Conservation (phyloP, 2,797 vertebrate genomes). For the Hapalemur alaotrensis region DNA sequence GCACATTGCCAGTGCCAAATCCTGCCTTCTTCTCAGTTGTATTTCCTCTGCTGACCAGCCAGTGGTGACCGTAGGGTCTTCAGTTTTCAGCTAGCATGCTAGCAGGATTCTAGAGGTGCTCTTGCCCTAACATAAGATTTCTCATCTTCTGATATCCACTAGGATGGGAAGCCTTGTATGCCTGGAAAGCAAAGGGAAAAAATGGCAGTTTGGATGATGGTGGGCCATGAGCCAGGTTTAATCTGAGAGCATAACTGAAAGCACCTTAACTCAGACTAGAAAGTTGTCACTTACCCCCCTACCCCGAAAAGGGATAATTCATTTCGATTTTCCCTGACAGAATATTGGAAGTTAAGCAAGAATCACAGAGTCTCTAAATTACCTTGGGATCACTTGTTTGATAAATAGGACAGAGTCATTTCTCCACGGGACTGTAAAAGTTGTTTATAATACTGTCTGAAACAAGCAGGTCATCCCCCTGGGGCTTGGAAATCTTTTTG, state of each 20-base stretch:
- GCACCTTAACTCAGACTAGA: not conserved
- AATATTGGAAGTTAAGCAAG: not conserved
- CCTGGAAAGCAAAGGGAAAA: not conserved
- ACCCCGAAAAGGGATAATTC: not conserved
- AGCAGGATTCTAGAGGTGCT: not conserved
- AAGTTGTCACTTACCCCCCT: not conserved
- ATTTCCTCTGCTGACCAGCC: not conserved
- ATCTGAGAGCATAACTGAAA: not conserved
- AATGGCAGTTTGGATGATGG: not conserved
- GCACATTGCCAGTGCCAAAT: not conserved
- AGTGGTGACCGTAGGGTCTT: not conserved
- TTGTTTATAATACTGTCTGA: not conserved
- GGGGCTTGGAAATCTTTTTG: not conserved
- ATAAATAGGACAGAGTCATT: not conserved
- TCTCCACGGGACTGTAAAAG: not conserved
- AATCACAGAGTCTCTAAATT: not conserved
- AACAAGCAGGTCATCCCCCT: not conserved
- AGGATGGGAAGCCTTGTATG: not conserved
- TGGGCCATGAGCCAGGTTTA: not conserved
- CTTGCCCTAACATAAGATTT: not conserved
- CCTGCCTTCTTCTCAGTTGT: not conserved
- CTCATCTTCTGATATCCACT: not conserved
- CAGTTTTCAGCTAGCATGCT: not conserved
- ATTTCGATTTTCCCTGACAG: not conserved
- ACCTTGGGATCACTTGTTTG: conserved; percentile 17